Percentiles rank a stretch among this genome's conserved stretches.
Conservation (phyloP, 2,888 invertebrate species). For the Marronus borbonicus region DNA sequence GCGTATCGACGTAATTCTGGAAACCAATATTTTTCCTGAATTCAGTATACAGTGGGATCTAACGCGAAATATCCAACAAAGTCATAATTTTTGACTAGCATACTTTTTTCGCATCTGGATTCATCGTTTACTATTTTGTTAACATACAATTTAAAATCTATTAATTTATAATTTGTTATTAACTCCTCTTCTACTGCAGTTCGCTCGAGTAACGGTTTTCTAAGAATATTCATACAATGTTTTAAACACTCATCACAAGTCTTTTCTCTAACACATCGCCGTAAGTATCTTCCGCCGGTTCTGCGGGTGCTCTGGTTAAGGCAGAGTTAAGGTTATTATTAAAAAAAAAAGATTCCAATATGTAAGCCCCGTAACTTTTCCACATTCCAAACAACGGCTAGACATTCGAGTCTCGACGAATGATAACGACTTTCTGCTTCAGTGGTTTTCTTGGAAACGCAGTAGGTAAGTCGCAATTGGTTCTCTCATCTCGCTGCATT, state of each 20-base stretch:
- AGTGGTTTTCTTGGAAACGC: too few species aligned
- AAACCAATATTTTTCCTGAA: background rate
- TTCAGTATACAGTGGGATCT: background rate
- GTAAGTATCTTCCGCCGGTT: too few species aligned
- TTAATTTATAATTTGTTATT: background rate
- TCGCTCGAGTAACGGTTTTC: background rate
- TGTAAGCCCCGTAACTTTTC: background rate
- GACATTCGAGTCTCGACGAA: too few species aligned
- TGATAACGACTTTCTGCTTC: too few species aligned
- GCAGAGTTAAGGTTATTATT: background rate
- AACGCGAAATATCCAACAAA: too few species aligned
- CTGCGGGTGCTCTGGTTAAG: background rate
- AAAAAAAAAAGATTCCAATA: background rate
- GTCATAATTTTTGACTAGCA: background rate
- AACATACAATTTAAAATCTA: background rate
- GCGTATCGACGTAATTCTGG: background rate
- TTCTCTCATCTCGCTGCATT: too few species aligned
- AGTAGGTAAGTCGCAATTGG: too few species aligned
- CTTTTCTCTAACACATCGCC: too few species aligned
- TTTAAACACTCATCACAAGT: too few species aligned
- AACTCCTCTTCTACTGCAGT: background rate
- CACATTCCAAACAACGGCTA: background rate
- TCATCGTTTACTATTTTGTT: background rate
- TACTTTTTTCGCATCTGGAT: background rate
- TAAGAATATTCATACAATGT: background rate